Evolutionary conservation across 1,140 invertebrate species (phyloP).

Genomic region (Brachionus asplanchnoidis): DNA sequence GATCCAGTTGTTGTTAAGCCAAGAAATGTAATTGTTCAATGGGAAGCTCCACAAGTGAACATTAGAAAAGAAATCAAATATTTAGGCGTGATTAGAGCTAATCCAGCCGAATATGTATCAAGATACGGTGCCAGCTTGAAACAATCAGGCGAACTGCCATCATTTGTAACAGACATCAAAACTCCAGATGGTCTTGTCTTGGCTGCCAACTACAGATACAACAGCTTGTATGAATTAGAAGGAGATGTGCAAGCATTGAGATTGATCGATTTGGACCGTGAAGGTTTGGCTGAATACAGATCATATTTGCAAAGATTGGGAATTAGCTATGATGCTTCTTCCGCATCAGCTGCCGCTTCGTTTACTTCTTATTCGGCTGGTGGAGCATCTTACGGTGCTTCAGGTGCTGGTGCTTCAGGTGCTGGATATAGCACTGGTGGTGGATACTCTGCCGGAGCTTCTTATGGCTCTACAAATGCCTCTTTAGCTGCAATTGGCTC

Average conservation of each 20-base stretch:
- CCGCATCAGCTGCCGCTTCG: not conserved
- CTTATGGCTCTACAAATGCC: not conserved
- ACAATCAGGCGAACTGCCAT: not conserved
- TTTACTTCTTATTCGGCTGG: not conserved
- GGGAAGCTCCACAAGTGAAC: constrained; percentile 2
- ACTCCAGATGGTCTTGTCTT: constrained; percentile 5
- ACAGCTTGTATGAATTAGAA: constrained; percentile 26
- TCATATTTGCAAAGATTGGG: constrained; percentile 35
- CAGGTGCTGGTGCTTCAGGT: too few species aligned
- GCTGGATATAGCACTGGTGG: not conserved
- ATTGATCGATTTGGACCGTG: constrained; percentile 16
- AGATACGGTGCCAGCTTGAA: constrained; percentile 27
- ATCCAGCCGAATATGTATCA: constrained; percentile 23
- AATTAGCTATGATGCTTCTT: constrained; percentile 23
- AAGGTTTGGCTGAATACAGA: constrained; percentile 38
- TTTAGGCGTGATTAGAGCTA: constrained; percentile 31
- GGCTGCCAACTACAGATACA: constrained; percentile 39
- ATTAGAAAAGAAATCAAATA: constrained; percentile 32
- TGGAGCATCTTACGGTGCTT: not conserved
- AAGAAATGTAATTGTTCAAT: constrained; percentile 42
- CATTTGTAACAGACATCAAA: constrained; percentile 5
- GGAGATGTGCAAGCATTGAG: constrained; percentile 32
- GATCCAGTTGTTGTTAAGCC: not conserved
- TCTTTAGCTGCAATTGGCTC: too few species aligned
- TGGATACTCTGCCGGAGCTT: not conserved